A percentile compares a stretch with the other conserved stretches of the same genome.
Conservation (phyloP, 2,797 vertebrate genomes). For the Chromobotia macracanthus region DNA sequence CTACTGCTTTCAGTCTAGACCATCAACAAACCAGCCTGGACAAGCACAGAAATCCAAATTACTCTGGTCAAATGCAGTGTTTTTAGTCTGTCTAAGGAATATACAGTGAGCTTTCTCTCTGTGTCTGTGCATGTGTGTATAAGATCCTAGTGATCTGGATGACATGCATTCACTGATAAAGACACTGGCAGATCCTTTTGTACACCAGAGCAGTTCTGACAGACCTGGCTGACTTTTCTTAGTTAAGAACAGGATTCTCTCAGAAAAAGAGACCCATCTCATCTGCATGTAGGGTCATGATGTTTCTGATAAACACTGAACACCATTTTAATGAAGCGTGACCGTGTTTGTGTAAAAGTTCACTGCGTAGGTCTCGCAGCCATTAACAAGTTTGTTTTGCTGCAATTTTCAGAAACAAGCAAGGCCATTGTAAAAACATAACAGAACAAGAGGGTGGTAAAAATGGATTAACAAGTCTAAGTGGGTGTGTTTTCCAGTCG, state of each 20-base stretch:
- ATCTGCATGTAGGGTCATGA: slow-evolving; percentile 76
- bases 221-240: slow-evolving; percentile 85
- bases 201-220: slow-evolving; percentile 81
- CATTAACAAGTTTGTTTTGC: slow-evolving; percentile 20
- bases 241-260: slow-evolving; percentile 79
- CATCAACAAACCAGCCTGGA: background rate
- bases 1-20: no score
- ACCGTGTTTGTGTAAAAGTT: background rate
- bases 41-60: background rate
- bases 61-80: background rate
- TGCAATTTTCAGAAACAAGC: slow-evolving; percentile 33
- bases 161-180: slow-evolving; percentile 82
- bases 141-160: slow-evolving; percentile 78
- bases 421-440: slow-evolving; percentile 43
- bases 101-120: no score
- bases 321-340: slow-evolving; percentile 11
- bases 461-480: slow-evolving; percentile 48
- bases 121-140: slow-evolving; percentile 7
- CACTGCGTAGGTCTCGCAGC: background rate
- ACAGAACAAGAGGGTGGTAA: slow-evolving; percentile 45
- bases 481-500: slow-evolving; percentile 45
- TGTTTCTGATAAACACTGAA: slow-evolving; percentile 74
- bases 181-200: slow-evolving; percentile 73
- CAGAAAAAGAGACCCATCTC: slow-evolving; percentile 82
- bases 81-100: background rate